Percentiles rank a stretch among this genome's conserved stretches.
phyloP scores from a whole-genome alignment of 2,888 invertebrate species.

The Ichneumon xanthorius region DNA sequence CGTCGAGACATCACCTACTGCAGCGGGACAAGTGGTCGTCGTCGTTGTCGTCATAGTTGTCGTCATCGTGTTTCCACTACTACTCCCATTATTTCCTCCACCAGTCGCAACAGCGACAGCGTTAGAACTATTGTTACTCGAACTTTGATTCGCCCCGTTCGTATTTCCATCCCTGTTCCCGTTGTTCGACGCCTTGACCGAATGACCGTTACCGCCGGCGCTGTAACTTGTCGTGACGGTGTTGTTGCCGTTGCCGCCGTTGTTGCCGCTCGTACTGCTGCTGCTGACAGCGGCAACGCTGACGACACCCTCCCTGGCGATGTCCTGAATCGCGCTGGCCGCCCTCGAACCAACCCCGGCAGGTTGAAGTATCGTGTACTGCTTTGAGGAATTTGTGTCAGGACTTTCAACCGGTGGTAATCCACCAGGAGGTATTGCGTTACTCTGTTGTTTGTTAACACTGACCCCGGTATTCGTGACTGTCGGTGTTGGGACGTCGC shows the following conservation, averaged over 20 bases:
- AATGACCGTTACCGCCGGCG: conserved; percentile 46
- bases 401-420: conserved; percentile 84
- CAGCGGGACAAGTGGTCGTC: conserved; percentile 77
- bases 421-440: conserved; percentile 76
- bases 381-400: conserved; percentile 88
- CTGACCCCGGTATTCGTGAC: conserved; percentile 75
- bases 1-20: conserved; percentile 77
- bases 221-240: conserved; percentile 67
- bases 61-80: conserved; percentile 73
- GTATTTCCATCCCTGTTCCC: conserved; percentile 64
- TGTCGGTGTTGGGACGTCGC: conserved; percentile 75
- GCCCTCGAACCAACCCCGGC: conserved; percentile 93
- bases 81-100: conserved; percentile 62
- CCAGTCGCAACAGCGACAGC: conserved; percentile 24
- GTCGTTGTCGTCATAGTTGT: conserved; percentile 78
- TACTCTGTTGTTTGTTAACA: conserved; percentile 66
- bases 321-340: conserved; percentile 93
- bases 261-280: conserved; percentile 83
- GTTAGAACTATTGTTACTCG: conserved; percentile 46
- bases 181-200: conserved; percentile 59
- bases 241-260: conserved; percentile 75
- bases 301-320: conserved; percentile 88
- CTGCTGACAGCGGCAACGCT: conserved; percentile 87
- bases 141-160: conserved; percentile 26
- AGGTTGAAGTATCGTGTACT: conserved; percentile 95